Evolutionary conservation across 2,797 vertebrate genomes (phyloP).

Genomic region (Muraenolepis orangiensis): DNA sequence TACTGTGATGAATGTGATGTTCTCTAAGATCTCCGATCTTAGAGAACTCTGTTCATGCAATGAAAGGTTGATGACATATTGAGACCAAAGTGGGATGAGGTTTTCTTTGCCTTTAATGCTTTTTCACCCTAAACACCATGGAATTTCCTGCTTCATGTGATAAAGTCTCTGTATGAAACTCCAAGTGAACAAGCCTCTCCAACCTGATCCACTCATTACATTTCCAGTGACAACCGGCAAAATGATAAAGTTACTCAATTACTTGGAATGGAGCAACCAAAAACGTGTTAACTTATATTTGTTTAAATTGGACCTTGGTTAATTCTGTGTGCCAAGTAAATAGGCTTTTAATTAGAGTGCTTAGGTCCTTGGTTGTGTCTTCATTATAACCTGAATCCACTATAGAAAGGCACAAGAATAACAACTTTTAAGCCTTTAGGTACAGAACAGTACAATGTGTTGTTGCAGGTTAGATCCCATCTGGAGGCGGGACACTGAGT

Average conservation of each 20-base stretch:
- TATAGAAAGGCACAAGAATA: constrained; percentile 55
- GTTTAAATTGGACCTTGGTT: constrained; percentile 1
- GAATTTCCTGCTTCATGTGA: constrained; percentile 38
- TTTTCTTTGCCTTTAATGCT: constrained; percentile 54
- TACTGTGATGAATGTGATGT: too few relatives aligned
- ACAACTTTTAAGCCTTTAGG: constrained; percentile 23
- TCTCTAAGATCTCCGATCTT: too few relatives aligned
- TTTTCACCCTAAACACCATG: constrained; percentile 42
- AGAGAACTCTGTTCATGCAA: background rate
- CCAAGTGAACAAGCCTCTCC: constrained; percentile 28
- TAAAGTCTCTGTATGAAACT: constrained; percentile 48
- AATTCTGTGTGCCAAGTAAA: constrained; percentile 30
- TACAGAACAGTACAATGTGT: constrained; percentile 21
- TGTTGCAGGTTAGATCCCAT: constrained; percentile 27
- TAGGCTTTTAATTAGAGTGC: constrained; percentile 33
- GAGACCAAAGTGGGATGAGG: constrained; percentile 14
- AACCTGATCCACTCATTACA: constrained; percentile 17
- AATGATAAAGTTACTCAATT: constrained; percentile 11
- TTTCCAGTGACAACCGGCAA: constrained; percentile 12
- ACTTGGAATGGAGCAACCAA: constrained; percentile 36
- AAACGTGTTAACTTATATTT: constrained; percentile 16
- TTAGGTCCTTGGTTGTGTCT: constrained; percentile 9
- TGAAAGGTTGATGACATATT: background rate
- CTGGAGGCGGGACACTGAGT: background rate
- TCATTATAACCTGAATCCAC: constrained; percentile 13